Evolutionary conservation across 2,888 invertebrate genomes (phyloP).

Genomic region (Agrilus mali): DNA sequence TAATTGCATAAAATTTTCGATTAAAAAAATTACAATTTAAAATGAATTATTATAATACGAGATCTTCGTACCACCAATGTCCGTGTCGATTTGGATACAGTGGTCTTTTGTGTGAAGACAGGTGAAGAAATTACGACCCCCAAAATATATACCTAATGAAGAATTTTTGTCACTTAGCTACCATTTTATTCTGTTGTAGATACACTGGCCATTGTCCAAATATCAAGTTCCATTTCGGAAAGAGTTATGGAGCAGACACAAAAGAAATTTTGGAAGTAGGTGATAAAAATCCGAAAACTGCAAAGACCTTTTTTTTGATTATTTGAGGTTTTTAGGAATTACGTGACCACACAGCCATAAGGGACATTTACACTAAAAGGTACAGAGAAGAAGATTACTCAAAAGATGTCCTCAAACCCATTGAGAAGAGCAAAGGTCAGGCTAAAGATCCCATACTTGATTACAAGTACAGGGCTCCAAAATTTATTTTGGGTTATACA

Average conservation of each 20-base stretch:
- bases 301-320: neutral
- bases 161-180: too few relatives aligned
- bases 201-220: slow-evolving; percentile 64
- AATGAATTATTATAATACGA: neutral
- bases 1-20: neutral
- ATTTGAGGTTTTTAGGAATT: slow-evolving; percentile 27
- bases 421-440: slow-evolving; percentile 25
- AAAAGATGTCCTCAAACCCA: slow-evolving; percentile 23
- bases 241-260: slow-evolving; percentile 57
- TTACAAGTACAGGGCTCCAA: slow-evolving; percentile 33
- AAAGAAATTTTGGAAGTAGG: slow-evolving; percentile 50
- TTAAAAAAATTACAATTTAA: too few relatives aligned
- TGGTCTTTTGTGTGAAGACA: neutral
- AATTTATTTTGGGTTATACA: slow-evolving; percentile 57
- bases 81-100: neutral
- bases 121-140: neutral
- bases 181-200: slow-evolving; percentile 31
- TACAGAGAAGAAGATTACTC: slow-evolving; percentile 44
- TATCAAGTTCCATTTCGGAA: slow-evolving; percentile 56
- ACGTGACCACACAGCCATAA: slow-evolving; percentile 33
- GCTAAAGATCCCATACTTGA: slow-evolving; percentile 37
- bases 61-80: neutral
- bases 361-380: slow-evolving; percentile 38
- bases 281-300: slow-evolving; percentile 1
- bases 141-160: too few relatives aligned